Evolutionary conservation across 2,113 vertebrate genomes (phyloP), one percentile per base, ranked within the genome.

Genomic region (Rallus limicola): DNA sequence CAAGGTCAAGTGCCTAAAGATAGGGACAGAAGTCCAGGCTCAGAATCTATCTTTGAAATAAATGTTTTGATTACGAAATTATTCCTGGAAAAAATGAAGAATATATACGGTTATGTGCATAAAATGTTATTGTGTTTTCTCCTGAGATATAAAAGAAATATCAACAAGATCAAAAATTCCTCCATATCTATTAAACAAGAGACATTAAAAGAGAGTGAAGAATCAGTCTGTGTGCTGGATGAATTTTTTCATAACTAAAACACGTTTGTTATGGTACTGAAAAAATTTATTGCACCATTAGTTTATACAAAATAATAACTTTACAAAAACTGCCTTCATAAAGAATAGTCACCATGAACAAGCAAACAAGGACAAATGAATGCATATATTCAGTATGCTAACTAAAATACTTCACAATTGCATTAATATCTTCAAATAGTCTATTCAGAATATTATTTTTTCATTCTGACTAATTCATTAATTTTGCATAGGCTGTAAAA

Each of bases 341-440:
- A 94, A 93, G 74, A 63, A 76, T 77, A 84, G 46, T 80, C 91
- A 86, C 44, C 36, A 62, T 72, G 53, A 91, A 67, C 59, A 76
- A 83, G 46, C 53, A 93, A 85, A 67, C 46, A 65, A 92, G 14
- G 28, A 23, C 21, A 94, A 97, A 94, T 92, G 70, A 96, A 94
- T 82, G 53, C 56, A 70, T 34, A 72, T 85, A 93, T 95, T 67
- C 62, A 63, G 17, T 71, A 33, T 44, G 21, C 28, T 84, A 31
- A 74, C n/a, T 92, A 86, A 97, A 96, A 88, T 79, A 62, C 13
- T 80, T 96, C 46, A 92, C 90, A 97, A 94, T 79, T 46, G 4
- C 56, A 90, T 88, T 89, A 91, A 86, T 88, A 88, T 90, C 72
- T 65, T 85, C 75, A 86, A 74, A 63, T 76, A 69, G 31, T 80